Conservation (phyloP, 2,797 vertebrate genomes). For the Parambassis ranga region DNA sequence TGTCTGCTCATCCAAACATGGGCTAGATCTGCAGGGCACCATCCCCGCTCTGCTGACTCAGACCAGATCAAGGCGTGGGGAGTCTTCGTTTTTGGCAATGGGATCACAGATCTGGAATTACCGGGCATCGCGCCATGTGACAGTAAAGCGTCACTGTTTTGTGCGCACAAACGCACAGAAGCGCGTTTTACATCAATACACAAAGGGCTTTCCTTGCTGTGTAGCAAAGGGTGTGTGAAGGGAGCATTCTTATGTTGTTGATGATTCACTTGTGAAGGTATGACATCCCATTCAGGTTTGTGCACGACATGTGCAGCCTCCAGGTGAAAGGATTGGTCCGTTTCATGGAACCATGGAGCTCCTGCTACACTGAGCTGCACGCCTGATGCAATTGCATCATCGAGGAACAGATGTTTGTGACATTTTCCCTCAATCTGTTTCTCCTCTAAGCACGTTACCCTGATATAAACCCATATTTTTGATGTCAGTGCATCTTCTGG, state of each 20-base stretch:
- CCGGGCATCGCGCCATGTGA: slow-evolving; percentile 45
- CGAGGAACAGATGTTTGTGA: slow-evolving; percentile 67
- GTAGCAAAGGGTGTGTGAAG: slow-evolving; percentile 23
- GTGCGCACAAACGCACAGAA: slow-evolving; percentile 34
- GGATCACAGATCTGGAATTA: slow-evolving; percentile 39
- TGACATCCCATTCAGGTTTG: slow-evolving; percentile 20
- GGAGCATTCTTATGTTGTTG: background rate
- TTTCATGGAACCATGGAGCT: slow-evolving; percentile 27
- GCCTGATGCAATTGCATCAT: slow-evolving; percentile 58
- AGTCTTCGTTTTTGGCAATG: slow-evolving; percentile 65
- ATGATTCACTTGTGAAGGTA: slow-evolving; percentile 35
- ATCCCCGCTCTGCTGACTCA: slow-evolving; percentile 70
- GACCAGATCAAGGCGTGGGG: slow-evolving; percentile 56
- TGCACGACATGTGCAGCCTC: slow-evolving; percentile 12
- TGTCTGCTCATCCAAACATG: slow-evolving; percentile 52
- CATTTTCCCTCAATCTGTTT: slow-evolving; percentile 42
- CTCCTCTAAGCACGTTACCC: slow-evolving; percentile 11
- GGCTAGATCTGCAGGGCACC: slow-evolving; percentile 54
- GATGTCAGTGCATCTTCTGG: slow-evolving; percentile 45
- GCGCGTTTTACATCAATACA: slow-evolving; percentile 33
- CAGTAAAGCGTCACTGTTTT: slow-evolving; percentile 25
- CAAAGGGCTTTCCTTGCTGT: slow-evolving; percentile 39
- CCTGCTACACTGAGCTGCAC: slow-evolving; percentile 29
- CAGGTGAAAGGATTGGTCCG: slow-evolving; percentile 37
- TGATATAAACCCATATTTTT: slow-evolving; percentile 37